Conservation (phyloP, 2,113 vertebrate species). For the Microcebus lehilahytsara region DNA sequence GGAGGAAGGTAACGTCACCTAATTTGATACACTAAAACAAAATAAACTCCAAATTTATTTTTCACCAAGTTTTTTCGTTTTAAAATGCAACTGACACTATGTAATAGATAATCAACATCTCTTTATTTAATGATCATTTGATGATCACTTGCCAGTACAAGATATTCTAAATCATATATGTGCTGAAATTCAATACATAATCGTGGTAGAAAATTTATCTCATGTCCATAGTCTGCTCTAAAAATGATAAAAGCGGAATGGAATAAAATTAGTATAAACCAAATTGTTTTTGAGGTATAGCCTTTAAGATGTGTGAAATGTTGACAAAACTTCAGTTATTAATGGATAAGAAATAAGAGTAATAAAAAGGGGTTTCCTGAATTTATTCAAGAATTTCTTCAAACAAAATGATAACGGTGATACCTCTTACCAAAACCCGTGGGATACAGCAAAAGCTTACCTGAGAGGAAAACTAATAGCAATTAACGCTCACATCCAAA, state of each 20-base stretch:
- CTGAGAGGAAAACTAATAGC: too few relatives aligned
- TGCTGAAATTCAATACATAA: neutral
- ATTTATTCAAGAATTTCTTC: too few relatives aligned
- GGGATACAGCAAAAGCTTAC: too few relatives aligned
- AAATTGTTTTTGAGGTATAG: neutral
- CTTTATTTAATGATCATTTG: neutral
- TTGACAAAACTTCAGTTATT: neutral
- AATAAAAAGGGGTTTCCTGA: neutral
- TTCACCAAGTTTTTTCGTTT: neutral
- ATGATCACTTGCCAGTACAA: neutral
- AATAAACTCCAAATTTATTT: neutral
- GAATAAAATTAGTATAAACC: neutral
- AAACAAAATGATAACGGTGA: too few relatives aligned
- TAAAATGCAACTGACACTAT: neutral
- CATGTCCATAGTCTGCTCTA: neutral
- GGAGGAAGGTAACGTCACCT: neutral
- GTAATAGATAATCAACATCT: neutral
- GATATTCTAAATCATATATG: neutral
- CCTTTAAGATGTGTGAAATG: neutral
- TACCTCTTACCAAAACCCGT: too few relatives aligned
- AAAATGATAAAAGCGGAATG: neutral
- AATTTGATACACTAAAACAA: neutral
- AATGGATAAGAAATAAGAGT: neutral
- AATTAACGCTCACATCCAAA: too few relatives aligned
- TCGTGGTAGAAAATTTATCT: neutral